A percentile compares a stretch with the other conserved stretches of the same genome.
Conservation (phyloP, 2,113 vertebrate genomes). For the Electrona antarctica region DNA sequence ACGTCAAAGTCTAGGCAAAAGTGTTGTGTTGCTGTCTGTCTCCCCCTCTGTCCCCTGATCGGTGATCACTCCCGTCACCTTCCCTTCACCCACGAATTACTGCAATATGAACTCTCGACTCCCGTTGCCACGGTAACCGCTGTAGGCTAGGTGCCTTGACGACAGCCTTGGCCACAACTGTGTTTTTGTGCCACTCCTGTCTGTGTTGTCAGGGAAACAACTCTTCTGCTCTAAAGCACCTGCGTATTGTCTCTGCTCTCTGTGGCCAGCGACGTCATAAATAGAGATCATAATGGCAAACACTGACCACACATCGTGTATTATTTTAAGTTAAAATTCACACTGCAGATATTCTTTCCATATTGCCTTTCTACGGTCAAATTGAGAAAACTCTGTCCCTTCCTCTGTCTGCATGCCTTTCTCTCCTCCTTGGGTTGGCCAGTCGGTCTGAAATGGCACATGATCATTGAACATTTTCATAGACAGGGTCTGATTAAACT, state of each 20-base stretch:
- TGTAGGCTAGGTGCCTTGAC: slow-evolving; percentile 35
- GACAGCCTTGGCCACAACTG: slow-evolving; percentile 21
- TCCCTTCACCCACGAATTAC: neutral
- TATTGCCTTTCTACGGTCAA: too few relatives aligned
- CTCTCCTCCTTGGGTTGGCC: too few relatives aligned
- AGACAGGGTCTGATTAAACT: too few relatives aligned
- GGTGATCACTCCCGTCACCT: slow-evolving; percentile 11
- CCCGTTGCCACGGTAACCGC: slow-evolving; percentile 47
- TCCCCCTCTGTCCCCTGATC: slow-evolving; percentile 8
- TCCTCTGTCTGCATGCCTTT: neutral
- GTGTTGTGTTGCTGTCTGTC: slow-evolving; percentile 2
- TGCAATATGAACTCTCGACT: slow-evolving; percentile 29
- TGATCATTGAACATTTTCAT: too few relatives aligned
- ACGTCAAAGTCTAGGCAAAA: neutral
- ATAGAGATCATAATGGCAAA: slow-evolving; percentile 32
- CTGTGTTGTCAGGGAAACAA: slow-evolving; percentile 53
- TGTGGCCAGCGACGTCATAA: slow-evolving; percentile 38
- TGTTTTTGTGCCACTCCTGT: slow-evolving; percentile 26
- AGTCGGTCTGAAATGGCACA: too few relatives aligned
- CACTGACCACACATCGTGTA: slow-evolving; percentile 1
- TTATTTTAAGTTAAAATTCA: neutral
- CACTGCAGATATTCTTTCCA: neutral
- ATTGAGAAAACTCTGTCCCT: neutral
- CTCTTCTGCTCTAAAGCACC: slow-evolving; percentile 38
- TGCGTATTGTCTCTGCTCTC: slow-evolving; percentile 31